A percentile compares a stretch with the other conserved stretches of the same genome.
Conservation (phyloP, 2,888 invertebrate genomes). For the Trissolcus japonicus region DNA sequence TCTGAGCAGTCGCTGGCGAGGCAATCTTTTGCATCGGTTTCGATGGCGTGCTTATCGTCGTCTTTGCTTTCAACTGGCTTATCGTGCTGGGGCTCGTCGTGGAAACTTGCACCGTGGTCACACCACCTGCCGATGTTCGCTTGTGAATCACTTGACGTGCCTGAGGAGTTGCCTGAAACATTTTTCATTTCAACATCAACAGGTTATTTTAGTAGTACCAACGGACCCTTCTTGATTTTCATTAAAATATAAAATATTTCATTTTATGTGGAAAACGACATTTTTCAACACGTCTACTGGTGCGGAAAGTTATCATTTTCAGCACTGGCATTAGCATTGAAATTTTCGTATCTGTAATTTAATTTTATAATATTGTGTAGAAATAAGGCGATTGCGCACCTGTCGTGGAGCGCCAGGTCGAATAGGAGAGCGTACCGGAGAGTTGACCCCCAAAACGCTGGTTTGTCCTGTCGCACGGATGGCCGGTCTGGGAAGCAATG, state of each 20-base stretch:
- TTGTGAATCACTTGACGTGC: conserved; percentile 61
- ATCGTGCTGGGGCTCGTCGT: conserved; percentile 61
- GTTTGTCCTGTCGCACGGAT: conserved; percentile 65
- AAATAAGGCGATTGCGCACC: conserved; percentile 3
- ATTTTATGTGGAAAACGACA: no score
- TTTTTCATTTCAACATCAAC: not conserved
- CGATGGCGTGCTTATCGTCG: conserved; percentile 62
- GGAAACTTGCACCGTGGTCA: conserved; percentile 57
- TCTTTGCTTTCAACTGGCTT: conserved; percentile 67
- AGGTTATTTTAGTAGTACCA: no score
- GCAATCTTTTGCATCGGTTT: conserved; percentile 64
- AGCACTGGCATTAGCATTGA: no score
- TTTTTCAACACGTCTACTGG: no score
- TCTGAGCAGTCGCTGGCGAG: conserved; percentile 56
- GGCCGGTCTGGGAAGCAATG: conserved; percentile 68
- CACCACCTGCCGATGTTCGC: conserved; percentile 49
- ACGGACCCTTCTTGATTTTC: no score
- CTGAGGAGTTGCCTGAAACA: conserved; percentile 37
- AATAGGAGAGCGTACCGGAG: conserved; percentile 66
- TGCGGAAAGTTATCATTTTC: no score
- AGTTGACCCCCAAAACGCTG: conserved; percentile 42
- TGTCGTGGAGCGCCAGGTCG: conserved; percentile 62
- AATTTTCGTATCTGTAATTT: no score
- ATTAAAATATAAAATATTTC: no score
- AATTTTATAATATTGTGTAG: not conserved